These are phyloP conservation scores for Zaprionus camerounensis DNA, from an alignment of 1,140 invertebrate species.

Conservation along the genomic window DNA sequence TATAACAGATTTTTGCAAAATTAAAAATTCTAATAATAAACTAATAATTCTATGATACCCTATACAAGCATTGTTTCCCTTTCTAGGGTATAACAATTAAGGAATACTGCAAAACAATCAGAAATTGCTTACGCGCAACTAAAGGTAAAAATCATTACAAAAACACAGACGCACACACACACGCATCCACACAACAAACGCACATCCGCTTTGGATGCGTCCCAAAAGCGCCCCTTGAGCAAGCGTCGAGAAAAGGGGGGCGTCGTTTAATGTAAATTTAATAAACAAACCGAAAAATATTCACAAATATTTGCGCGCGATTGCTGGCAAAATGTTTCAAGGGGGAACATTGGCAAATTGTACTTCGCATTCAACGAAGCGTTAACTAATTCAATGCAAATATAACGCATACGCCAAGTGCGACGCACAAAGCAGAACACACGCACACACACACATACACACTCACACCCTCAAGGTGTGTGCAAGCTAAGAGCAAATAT, in stretches of 20 bases:
- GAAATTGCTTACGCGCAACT: slow-evolving; percentile 15
- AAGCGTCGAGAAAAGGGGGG: slow-evolving; percentile 1
- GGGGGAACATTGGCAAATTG: background rate
- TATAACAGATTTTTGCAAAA: no score
- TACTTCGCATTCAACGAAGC: slow-evolving; percentile 9
- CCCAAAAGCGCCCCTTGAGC: slow-evolving; percentile 6
- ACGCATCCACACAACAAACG: slow-evolving; percentile 10
- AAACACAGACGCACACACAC: slow-evolving; percentile 12
- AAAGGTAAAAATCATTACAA: background rate
- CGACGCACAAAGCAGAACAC: slow-evolving; percentile 13
- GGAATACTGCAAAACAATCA: slow-evolving; percentile 17
- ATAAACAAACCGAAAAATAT: slow-evolving; percentile 35
- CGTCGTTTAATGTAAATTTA: slow-evolving; percentile 33
- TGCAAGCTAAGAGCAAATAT: background rate
- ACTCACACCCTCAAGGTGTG: background rate
- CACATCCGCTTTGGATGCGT: slow-evolving; percentile 39
- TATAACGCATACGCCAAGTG: slow-evolving; percentile 53
- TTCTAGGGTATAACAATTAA: slow-evolving; percentile 12
- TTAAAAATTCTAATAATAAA: no score
- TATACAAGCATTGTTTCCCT: background rate
- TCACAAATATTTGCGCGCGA: slow-evolving; percentile 42
- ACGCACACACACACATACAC: background rate
- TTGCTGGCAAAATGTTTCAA: slow-evolving; percentile 16
- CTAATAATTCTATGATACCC: background rate
- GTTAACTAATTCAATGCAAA: slow-evolving; percentile 29